Percentiles rank a stretch among this genome's conserved stretches.
Evolutionary conservation across 2,888 invertebrate genomes (phyloP).

Genomic region (Priocnemis perturbator): DNA sequence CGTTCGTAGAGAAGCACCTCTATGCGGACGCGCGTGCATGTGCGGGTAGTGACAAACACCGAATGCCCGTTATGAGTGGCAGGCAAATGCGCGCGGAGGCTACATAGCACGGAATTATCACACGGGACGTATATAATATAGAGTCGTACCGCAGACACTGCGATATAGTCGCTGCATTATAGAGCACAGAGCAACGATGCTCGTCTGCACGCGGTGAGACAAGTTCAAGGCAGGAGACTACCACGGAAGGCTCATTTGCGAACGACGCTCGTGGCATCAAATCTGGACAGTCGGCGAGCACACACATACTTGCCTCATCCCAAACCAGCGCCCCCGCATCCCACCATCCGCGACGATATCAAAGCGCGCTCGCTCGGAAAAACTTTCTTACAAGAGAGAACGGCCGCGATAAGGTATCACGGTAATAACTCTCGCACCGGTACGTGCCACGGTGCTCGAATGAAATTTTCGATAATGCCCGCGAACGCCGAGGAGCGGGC

Average conservation of each 20-base stretch:
- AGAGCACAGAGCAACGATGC: too few relatives aligned
- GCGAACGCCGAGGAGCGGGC: conserved; percentile 1
- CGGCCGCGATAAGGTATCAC: conserved; percentile 31
- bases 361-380: conserved; percentile 1
- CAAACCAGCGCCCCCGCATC: neutral
- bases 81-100: neutral
- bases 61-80: neutral
- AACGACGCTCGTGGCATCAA: too few relatives aligned
- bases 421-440: conserved; percentile 39
- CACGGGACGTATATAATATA: too few relatives aligned
- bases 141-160: too few relatives aligned
- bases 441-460: conserved; percentile 10
- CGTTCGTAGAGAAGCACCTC: conserved; percentile 19
- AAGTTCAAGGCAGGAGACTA: too few relatives aligned
- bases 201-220: too few relatives aligned
- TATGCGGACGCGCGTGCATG: neutral
- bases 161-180: too few relatives aligned
- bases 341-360: conserved; percentile 4
- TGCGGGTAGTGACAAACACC: too few relatives aligned
- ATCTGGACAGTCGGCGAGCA: too few relatives aligned
- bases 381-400: conserved; percentile 2
- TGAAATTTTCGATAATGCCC: conserved; percentile 38
- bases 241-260: too few relatives aligned
- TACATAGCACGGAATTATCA: too few relatives aligned
- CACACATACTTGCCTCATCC: too few relatives aligned